Evolutionary conservation across 1,140 invertebrate genomes (phyloP).

Genomic region (Metaphire vulgaris): DNA sequence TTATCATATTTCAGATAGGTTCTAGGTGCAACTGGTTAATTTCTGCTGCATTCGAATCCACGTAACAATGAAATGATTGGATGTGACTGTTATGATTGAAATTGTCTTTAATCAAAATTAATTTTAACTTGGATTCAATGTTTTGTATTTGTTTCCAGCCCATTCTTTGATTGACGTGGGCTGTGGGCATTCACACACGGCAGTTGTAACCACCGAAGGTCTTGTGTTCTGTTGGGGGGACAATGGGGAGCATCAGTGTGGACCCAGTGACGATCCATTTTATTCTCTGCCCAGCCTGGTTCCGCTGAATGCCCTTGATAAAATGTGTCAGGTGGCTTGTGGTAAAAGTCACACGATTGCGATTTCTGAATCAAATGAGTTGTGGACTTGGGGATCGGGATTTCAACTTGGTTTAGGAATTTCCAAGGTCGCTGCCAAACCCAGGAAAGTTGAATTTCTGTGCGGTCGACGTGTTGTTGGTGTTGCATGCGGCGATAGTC

Average conservation of each 20-base stretch:
- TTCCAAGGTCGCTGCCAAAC: conserved; percentile 37
- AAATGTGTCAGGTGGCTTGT: conserved; percentile 65
- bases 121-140: no score
- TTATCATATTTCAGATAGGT: no score
- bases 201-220: conserved; percentile 38
- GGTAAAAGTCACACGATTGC: conserved; percentile 75
- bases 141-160: no score
- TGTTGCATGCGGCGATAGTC: conserved; percentile 61
- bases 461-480: conserved; percentile 60
- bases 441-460: conserved; percentile 64
- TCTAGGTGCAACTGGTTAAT: no score
- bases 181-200: conserved; percentile 45
- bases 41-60: no score
- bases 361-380: conserved; percentile 73
- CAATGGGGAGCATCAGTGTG: conserved; percentile 44
- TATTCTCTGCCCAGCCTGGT: neutral
- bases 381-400: conserved; percentile 68
- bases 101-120: no score
- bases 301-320: neutral
- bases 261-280: conserved; percentile 27
- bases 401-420: conserved; percentile 62
- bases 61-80: no score
- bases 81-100: no score
- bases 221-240: conserved; percentile 46
- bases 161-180: conserved; percentile 33